Conservation (phyloP, 2,797 vertebrate species). For the Spatula versicolor region DNA sequence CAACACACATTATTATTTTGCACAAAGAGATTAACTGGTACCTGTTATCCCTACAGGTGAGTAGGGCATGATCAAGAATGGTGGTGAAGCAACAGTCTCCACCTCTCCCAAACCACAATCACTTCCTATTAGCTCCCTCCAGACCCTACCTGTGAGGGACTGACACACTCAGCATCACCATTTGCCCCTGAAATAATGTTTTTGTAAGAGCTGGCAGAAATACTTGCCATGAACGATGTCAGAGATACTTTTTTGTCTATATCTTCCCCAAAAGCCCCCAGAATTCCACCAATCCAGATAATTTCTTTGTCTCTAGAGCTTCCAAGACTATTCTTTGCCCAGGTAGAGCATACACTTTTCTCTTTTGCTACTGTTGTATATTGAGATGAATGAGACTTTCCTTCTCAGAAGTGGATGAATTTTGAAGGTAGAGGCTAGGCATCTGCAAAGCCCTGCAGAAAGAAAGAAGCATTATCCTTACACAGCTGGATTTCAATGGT, state of each 20-base stretch:
- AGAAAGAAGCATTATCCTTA: background rate
- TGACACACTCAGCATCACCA: background rate
- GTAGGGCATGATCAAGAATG: background rate
- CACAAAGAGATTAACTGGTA: background rate
- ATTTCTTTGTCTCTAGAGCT: background rate
- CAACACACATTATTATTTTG: background rate
- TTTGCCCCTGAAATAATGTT: background rate
- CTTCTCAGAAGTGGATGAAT: background rate
- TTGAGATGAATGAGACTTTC: background rate
- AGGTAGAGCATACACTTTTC: background rate
- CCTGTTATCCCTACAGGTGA: background rate
- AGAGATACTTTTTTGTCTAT: background rate
- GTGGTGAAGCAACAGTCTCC: background rate
- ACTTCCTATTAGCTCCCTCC: background rate
- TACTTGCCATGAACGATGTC: background rate
- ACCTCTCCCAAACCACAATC: background rate
- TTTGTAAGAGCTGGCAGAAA: background rate
- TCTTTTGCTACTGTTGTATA: background rate
- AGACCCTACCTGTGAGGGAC: background rate
- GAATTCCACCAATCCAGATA: background rate
- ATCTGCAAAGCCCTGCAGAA: background rate
- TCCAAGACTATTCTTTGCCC: background rate
- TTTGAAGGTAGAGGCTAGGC: background rate
- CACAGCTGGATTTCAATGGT: background rate
- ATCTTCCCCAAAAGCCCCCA: background rate